Evolutionary conservation across 2,888 invertebrate species (phyloP).

Genomic region (Heliconius charithonia): DNA sequence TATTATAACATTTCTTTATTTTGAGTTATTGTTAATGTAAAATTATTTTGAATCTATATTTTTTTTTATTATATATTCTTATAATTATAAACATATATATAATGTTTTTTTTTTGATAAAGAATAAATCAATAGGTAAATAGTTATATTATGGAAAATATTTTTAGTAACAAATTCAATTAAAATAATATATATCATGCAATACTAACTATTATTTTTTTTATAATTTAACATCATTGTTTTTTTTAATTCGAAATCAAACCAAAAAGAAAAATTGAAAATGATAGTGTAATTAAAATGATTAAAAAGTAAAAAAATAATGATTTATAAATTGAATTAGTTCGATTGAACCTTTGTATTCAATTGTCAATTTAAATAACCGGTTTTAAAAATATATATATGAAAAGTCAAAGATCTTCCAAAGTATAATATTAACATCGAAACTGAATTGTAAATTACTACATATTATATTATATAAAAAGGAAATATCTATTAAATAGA

Average conservation of each 20-base stretch:
- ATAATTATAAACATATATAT: background rate
- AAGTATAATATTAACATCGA: background rate
- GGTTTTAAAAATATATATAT: background rate
- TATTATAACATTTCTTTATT: slow-evolving; percentile 6
- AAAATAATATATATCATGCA: background rate
- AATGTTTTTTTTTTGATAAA: background rate
- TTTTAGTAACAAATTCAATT: background rate
- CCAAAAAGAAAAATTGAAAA: too few species aligned
- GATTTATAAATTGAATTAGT: background rate
- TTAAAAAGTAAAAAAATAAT: background rate
- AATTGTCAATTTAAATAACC: background rate
- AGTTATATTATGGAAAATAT: background rate
- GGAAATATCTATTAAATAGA: background rate
- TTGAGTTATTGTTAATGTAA: background rate
- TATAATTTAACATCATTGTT: too few species aligned
- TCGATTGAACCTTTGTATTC: background rate
- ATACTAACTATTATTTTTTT: too few species aligned
- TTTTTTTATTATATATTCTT: background rate
- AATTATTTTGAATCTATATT: background rate
- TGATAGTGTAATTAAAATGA: too few species aligned
- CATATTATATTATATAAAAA: background rate
- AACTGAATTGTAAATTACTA: background rate
- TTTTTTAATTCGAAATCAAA: too few species aligned
- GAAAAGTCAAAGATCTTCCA: background rate
- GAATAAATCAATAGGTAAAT: background rate